Evolutionary conservation across 2,888 invertebrate species (phyloP).

Genomic region (Megastigmus dorsalis): DNA sequence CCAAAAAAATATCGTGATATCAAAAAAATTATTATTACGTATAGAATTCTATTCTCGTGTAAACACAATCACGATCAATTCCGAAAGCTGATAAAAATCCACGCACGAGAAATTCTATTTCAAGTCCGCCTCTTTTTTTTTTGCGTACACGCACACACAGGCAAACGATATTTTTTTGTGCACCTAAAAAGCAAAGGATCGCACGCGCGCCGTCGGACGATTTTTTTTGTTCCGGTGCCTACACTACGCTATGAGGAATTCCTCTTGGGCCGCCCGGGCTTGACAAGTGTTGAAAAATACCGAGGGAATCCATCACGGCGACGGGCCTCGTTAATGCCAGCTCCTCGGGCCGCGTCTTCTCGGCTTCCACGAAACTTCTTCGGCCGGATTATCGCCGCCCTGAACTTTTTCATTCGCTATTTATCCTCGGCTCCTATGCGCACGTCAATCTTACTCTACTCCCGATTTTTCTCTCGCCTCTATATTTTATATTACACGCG

Average conservation of each 20-base stretch:
- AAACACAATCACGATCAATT: too few relatives aligned
- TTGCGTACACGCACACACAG: too few relatives aligned
- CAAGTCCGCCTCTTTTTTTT: background rate
- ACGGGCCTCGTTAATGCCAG: slow-evolving; percentile 40
- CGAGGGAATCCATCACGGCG: slow-evolving; percentile 58
- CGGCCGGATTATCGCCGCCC: slow-evolving; percentile 10
- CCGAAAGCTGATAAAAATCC: too few relatives aligned
- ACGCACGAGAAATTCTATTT: too few relatives aligned
- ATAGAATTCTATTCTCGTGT: too few relatives aligned
- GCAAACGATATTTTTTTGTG: too few relatives aligned
- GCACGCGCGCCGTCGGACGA: background rate
- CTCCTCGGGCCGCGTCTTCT: slow-evolving; percentile 10
- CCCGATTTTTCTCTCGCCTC: slow-evolving; percentile 21
- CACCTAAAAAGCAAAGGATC: background rate
- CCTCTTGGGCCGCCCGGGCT: background rate
- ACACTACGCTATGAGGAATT: slow-evolving; percentile 27
- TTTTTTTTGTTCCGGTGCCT: slow-evolving; percentile 5
- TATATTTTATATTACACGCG: background rate
- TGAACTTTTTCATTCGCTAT: slow-evolving; percentile 7
- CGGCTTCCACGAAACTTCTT: slow-evolving; percentile 17
- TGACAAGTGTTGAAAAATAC: slow-evolving; percentile 59
- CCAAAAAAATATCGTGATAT: too few relatives aligned
- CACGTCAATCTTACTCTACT: slow-evolving; percentile 5
- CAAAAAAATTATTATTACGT: too few relatives aligned
- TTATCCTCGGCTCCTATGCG: slow-evolving; percentile 17